These are phyloP conservation scores for Protosalanx chinensis DNA, from an alignment of 2,797 vertebrate species.

Conservation along the genomic window DNA sequence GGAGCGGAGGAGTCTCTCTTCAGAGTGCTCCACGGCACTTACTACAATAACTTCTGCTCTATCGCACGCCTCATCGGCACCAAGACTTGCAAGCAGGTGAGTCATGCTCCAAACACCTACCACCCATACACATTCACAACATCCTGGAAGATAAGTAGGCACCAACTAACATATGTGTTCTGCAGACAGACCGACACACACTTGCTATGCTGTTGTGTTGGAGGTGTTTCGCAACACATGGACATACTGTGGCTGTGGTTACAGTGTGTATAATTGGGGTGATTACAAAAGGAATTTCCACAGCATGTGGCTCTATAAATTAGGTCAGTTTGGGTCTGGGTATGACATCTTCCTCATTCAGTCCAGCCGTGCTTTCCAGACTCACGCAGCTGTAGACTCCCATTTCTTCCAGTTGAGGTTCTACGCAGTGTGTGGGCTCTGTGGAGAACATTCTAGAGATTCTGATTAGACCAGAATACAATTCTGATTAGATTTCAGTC, in stretches of 20 bases:
- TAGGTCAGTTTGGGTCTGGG: slow-evolving; percentile 58
- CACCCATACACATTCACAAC: neutral
- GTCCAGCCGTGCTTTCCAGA: slow-evolving; percentile 12
- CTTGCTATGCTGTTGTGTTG: slow-evolving; percentile 14
- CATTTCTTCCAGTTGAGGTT: neutral
- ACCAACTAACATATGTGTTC: neutral
- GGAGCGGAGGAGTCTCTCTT: slow-evolving; percentile 95
- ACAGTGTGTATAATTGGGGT: slow-evolving; percentile 51
- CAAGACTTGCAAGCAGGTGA: slow-evolving; percentile 95
- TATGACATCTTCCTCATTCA: slow-evolving; percentile 34
- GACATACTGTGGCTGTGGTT: slow-evolving; percentile 51
- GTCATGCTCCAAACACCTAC: neutral
- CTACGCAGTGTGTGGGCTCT: neutral
- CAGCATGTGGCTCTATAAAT: slow-evolving; percentile 59
- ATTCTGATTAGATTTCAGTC: neutral
- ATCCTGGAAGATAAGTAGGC: neutral
- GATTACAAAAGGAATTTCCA: slow-evolving; percentile 48
- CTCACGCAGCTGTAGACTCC: slow-evolving; percentile 6
- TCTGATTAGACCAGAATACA: neutral
- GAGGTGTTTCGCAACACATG: slow-evolving; percentile 38
- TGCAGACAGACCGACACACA: neutral
- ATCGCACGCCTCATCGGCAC: slow-evolving; percentile 92
- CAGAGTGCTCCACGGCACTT: slow-evolving; percentile 93
- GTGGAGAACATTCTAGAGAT: slow-evolving; percentile 9
- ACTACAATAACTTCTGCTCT: slow-evolving; percentile 99